Evolutionary conservation across 2,113 vertebrate species (phyloP).

Genomic region (Apteryx owenii): DNA sequence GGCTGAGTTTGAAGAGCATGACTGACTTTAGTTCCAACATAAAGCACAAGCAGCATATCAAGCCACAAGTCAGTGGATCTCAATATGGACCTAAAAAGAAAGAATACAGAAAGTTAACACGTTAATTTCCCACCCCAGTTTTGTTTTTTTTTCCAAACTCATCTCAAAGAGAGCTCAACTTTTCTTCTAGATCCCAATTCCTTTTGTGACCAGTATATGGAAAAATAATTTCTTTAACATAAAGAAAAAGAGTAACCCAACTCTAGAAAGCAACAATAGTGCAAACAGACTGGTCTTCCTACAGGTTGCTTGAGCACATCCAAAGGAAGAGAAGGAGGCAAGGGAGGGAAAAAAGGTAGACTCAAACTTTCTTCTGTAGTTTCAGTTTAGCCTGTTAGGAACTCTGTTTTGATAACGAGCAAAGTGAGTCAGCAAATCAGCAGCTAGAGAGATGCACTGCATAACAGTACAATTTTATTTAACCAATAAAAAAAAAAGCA

Average conservation of each 20-base stretch:
- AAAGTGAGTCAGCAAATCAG: constrained; percentile 20
- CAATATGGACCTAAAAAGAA: constrained; percentile 82
- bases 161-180: neutral
- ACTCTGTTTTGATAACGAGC: neutral
- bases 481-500: neutral
- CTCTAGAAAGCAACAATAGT: neutral
- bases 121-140: neutral
- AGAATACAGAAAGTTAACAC: neutral
- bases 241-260: neutral
- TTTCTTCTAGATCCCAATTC: neutral
- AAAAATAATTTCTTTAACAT: neutral
- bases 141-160: neutral
- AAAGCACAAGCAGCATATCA: neutral
- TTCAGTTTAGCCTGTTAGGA: neutral
- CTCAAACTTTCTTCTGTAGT: neutral
- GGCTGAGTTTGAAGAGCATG: neutral
- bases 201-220: neutral
- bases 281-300: neutral
- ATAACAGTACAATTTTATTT: neutral
- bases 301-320: neutral
- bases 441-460: neutral
- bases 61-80: constrained; percentile 78
- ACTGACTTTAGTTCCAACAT: neutral
- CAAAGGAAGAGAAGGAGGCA: neutral
- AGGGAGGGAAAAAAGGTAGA: neutral